Evolutionary conservation across 2,113 vertebrate genomes (phyloP).

Genomic region (Petromus typicus): DNA sequence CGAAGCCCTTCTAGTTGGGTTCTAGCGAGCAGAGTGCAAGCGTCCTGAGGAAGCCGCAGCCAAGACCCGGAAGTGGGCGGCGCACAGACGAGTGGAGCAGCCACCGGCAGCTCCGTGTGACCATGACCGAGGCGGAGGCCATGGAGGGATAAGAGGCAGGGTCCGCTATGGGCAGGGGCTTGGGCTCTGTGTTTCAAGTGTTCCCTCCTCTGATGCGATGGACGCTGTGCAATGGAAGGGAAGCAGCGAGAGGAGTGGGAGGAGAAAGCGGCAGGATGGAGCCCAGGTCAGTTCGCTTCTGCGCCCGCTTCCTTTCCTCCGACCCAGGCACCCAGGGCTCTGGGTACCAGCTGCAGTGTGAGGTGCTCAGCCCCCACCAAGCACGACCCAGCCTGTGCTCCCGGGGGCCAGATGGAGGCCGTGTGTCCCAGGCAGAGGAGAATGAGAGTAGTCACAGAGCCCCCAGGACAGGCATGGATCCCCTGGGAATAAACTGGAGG

Average conservation of each 20-base stretch:
- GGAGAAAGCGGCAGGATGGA: not conserved
- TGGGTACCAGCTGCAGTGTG: not conserved
- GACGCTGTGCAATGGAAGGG: not conserved
- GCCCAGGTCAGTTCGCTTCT: not conserved
- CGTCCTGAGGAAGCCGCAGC: not conserved
- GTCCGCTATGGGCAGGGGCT: not conserved
- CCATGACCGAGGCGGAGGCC: not conserved
- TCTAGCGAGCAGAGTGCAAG: not conserved
- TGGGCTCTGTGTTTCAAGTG: not conserved
- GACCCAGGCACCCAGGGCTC: not conserved
- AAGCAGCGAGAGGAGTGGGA: no score
- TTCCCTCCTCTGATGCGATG: not conserved
- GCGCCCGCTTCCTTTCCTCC: not conserved
- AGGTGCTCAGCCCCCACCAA: not conserved
- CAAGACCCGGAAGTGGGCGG: not conserved
- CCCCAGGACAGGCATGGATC: not conserved
- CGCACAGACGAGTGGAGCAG: not conserved
- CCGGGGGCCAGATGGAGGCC: accelerated
- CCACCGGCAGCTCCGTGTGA: accelerated
- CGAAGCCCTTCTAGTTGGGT: not conserved
- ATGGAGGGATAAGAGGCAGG: not conserved
- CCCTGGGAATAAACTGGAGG: not conserved
- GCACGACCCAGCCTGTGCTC: accelerated
- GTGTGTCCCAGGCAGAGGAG: not conserved
- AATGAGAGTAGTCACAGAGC: not conserved